A percentile compares a stretch with the other conserved stretches of the same genome.
These are phyloP conservation scores for Adela reaumurella DNA, from an alignment of 2,888 invertebrate genomes.

Conservation along the genomic window DNA sequence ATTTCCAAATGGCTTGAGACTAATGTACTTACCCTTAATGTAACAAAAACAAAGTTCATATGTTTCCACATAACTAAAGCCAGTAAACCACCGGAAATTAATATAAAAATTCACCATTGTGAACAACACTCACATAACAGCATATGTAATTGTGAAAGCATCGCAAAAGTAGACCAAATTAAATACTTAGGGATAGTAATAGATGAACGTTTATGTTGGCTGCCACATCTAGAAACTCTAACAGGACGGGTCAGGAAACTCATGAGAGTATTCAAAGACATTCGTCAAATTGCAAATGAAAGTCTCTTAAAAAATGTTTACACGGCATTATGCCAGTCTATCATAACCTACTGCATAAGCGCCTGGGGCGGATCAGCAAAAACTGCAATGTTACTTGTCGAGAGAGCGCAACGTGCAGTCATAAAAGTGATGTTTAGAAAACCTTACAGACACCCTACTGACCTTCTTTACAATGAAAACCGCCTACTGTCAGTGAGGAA, in stretches of 20 bases:
- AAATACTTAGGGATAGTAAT: not conserved
- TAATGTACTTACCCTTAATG: not conserved
- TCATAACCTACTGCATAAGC: conserved; percentile 1
- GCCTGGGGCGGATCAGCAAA: conserved; percentile 1
- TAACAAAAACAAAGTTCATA: not conserved
- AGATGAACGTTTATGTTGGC: conserved; percentile 1
- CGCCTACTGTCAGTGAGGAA: not conserved
- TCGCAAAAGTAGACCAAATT: too few relatives aligned
- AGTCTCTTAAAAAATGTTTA: not conserved
- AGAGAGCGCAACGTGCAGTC: conserved; percentile 2
- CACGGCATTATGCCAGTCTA: not conserved
- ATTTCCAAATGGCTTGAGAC: not conserved
- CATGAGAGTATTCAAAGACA: not conserved
- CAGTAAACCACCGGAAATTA: not conserved
- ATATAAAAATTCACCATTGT: not conserved
- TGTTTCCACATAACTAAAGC: not conserved
- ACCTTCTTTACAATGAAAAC: not conserved
- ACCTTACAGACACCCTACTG: not conserved
- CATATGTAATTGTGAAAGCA: too few relatives aligned
- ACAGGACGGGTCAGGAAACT: not conserved
- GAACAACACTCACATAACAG: too few relatives aligned
- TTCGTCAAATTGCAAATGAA: not conserved
- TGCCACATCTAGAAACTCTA: not conserved
- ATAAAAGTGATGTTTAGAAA: conserved; percentile 2
- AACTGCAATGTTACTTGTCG: not conserved